These are phyloP conservation scores for Lethenteron reissneri DNA, from an alignment of 2,113 vertebrate genomes.

Conservation along the genomic window DNA sequence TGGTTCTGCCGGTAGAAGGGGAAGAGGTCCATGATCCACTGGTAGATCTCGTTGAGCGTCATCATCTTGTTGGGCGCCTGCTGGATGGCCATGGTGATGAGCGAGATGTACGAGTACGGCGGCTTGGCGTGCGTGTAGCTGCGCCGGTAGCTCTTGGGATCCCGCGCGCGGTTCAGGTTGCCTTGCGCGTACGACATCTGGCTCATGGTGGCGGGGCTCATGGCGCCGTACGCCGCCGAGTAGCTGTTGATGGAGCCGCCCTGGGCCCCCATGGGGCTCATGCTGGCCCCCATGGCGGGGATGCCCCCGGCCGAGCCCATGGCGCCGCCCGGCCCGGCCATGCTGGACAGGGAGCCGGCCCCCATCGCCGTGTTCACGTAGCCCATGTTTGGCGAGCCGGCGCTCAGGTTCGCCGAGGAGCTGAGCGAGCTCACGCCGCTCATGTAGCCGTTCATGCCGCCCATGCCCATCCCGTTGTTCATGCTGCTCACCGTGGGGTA, in stretches of 20 bases:
- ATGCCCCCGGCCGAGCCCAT: slow-evolving; percentile 50
- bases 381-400: slow-evolving; percentile 86
- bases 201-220: slow-evolving; percentile 69
- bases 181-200: slow-evolving; percentile 55
- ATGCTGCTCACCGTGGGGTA: slow-evolving; percentile 76
- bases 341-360: slow-evolving; percentile 39
- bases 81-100: slow-evolving; percentile 98
- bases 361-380: slow-evolving; percentile 59
- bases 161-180: slow-evolving; percentile 42
- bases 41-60: slow-evolving; percentile 90
- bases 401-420: slow-evolving; percentile 52
- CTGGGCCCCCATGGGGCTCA: slow-evolving; percentile 54
- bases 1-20: slow-evolving; percentile 92
- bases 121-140: slow-evolving; percentile 94
- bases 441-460: slow-evolving; percentile 83
- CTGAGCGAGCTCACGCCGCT: slow-evolving; percentile 46
- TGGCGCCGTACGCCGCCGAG: slow-evolving; percentile 47
- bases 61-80: slow-evolving; percentile 91
- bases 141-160: slow-evolving; percentile 64
- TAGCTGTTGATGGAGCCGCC: slow-evolving; percentile 48
- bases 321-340: slow-evolving; percentile 39
- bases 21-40: slow-evolving; percentile 99
- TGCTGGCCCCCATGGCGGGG: slow-evolving; percentile 46
- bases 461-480: slow-evolving; percentile 62
- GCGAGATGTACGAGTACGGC: slow-evolving; percentile 90